Evolutionary conservation across 2,113 vertebrate genomes (phyloP).

Genomic region (Arenaria interpres): DNA sequence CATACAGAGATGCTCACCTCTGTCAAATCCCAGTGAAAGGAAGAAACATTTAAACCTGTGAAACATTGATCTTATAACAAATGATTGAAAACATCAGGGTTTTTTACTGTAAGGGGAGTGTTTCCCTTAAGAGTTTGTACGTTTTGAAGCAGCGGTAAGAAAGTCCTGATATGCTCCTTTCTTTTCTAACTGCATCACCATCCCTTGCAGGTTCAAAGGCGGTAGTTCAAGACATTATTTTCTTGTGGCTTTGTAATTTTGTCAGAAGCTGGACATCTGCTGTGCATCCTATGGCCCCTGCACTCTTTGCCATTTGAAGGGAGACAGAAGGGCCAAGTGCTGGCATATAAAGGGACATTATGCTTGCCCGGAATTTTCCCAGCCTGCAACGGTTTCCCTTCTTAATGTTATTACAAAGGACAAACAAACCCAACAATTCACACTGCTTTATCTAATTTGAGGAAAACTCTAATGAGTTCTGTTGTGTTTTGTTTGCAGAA

Average conservation of each 20-base stretch:
- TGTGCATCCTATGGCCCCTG: neutral
- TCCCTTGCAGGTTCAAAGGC: neutral
- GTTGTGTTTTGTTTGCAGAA: constrained; percentile 76
- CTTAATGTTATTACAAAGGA: constrained; percentile 21
- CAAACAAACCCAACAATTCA: constrained; percentile 21
- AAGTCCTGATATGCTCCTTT: neutral
- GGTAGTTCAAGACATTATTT: neutral
- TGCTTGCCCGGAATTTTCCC: constrained; percentile 17
- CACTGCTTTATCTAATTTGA: constrained; percentile 58
- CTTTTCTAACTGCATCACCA: neutral
- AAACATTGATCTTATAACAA: neutral
- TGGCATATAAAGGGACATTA: neutral
- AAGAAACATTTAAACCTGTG: neutral
- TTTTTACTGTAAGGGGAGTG: neutral
- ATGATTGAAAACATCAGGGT: neutral
- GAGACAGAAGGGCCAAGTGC: neutral
- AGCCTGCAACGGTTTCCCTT: neutral
- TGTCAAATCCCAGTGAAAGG: neutral
- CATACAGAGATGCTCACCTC: neutral
- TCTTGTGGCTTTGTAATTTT: neutral
- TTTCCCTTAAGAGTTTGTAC: neutral
- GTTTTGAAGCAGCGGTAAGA: neutral
- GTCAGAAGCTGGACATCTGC: neutral
- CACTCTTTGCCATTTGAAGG: neutral
- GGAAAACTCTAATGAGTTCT: constrained; percentile 54